Conservation (phyloP, 2,888 invertebrate genomes). For the Trichacis sp. region DNA sequence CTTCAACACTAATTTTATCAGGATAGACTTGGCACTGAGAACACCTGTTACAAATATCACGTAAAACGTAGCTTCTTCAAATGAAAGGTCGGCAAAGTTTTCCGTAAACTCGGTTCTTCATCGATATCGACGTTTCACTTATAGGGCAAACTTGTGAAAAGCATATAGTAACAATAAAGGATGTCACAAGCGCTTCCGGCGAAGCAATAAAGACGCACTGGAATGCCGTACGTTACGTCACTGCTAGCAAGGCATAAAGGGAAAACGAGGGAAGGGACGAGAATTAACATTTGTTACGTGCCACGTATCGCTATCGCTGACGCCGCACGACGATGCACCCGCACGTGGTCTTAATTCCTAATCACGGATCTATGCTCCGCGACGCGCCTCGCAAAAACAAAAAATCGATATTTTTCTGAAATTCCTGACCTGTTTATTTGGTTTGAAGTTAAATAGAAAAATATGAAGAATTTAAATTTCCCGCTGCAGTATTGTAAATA, state of each 20-base stretch:
- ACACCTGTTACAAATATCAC: slow-evolving; percentile 27
- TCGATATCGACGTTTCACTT: slow-evolving; percentile 30
- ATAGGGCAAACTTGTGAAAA: slow-evolving; percentile 33
- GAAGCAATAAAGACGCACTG: slow-evolving; percentile 47
- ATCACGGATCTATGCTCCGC: neutral
- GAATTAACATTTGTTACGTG: slow-evolving; percentile 45
- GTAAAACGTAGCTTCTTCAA: slow-evolving; percentile 20
- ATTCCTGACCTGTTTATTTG: no score
- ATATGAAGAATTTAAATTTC: no score
- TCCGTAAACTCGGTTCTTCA: slow-evolving; percentile 22
- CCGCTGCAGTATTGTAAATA: no score
- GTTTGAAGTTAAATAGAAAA: no score
- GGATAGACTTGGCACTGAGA: slow-evolving; percentile 14
- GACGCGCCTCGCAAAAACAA: no score
- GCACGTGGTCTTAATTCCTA: slow-evolving; percentile 2
- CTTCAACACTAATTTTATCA: no score
- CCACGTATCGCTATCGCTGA: slow-evolving; percentile 32
- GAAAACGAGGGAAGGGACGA: slow-evolving; percentile 33
- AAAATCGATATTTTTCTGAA: no score
- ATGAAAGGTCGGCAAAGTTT: slow-evolving; percentile 25
- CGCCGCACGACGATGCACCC: slow-evolving; percentile 13
- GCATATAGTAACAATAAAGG: slow-evolving; percentile 45
- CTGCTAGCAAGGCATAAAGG: slow-evolving; percentile 23
- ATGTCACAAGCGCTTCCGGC: slow-evolving; percentile 48
- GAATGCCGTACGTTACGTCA: slow-evolving; percentile 45